These are phyloP conservation scores for Rapana venosa DNA, from an alignment of 2,888 invertebrate genomes.

Conservation along the genomic window DNA sequence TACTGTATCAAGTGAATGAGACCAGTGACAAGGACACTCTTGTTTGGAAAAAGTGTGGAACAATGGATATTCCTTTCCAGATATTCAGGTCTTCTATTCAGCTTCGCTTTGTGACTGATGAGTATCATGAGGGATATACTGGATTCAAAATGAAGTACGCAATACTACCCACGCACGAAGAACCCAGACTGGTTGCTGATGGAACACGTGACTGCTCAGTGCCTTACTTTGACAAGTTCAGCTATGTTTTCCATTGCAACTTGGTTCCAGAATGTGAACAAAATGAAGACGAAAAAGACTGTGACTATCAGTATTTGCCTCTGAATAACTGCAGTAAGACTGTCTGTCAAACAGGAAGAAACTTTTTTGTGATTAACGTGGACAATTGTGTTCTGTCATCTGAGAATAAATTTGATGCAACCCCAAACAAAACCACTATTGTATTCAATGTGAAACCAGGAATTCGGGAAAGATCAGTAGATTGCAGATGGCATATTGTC, in stretches of 20 bases:
- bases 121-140: background rate
- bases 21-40: background rate
- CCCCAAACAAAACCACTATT: background rate
- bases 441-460: background rate
- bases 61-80: background rate
- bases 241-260: background rate
- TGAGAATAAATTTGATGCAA: background rate
- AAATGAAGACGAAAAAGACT: background rate
- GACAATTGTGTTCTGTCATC: background rate
- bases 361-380: background rate
- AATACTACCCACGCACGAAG: background rate
- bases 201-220: background rate
- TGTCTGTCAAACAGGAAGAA: background rate
- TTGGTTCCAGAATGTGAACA: background rate
- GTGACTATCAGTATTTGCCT: slow-evolving; percentile 5
- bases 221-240: slow-evolving; percentile 9
- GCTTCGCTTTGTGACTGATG: background rate
- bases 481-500: background rate
- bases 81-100: slow-evolving; percentile 10
- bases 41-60: slow-evolving; percentile 6
- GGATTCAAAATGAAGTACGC: slow-evolving; percentile 8
- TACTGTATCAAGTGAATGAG: background rate
- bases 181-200: background rate
- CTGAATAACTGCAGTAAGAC: background rate
- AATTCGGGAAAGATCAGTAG: background rate